phyloP scores from a whole-genome alignment of 64 coral and sea anemone genomes.

The Pocillopora damicornis region DNA sequence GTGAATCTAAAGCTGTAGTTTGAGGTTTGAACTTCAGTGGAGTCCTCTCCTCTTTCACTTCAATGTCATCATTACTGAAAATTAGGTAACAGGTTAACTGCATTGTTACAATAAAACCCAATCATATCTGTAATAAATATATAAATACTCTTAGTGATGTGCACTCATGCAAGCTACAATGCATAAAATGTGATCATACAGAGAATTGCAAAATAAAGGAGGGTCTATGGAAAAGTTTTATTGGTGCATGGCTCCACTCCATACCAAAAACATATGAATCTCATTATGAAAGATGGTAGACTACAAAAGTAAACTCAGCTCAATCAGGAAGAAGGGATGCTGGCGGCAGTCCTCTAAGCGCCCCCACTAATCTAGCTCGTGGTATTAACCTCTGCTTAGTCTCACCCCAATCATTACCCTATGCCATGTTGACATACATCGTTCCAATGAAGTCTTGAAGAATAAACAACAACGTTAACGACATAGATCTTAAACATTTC shows the following conservation, averaged over 20 bases:
- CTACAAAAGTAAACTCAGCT: too few species aligned
- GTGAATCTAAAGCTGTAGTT: constrained; percentile 11
- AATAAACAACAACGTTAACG: too few species aligned
- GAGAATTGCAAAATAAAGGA: neutral
- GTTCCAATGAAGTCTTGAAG: too few species aligned
- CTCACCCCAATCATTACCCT: too few species aligned
- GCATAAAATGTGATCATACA: neutral
- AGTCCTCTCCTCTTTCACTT: constrained; percentile 13
- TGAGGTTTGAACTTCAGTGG: constrained; percentile 23
- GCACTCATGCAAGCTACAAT: neutral
- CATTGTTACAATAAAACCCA: neutral
- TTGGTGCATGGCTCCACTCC: neutral
- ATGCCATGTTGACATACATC: too few species aligned
- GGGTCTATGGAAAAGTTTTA: too few species aligned
- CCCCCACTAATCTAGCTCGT: too few species aligned
- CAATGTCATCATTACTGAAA: neutral
- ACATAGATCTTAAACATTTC: neutral
- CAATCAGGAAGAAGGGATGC: too few species aligned
- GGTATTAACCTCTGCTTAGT: too few species aligned
- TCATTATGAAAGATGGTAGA: too few species aligned
- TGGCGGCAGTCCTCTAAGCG: too few species aligned
- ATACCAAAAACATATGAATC: neutral
- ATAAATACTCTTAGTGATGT: too few species aligned
- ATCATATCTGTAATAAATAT: neutral
- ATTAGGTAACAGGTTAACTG: neutral